Base-by-base conservation (phyloP, 2,797 vertebrate species). In the Gymnoscopelus microlampas region DNA sequence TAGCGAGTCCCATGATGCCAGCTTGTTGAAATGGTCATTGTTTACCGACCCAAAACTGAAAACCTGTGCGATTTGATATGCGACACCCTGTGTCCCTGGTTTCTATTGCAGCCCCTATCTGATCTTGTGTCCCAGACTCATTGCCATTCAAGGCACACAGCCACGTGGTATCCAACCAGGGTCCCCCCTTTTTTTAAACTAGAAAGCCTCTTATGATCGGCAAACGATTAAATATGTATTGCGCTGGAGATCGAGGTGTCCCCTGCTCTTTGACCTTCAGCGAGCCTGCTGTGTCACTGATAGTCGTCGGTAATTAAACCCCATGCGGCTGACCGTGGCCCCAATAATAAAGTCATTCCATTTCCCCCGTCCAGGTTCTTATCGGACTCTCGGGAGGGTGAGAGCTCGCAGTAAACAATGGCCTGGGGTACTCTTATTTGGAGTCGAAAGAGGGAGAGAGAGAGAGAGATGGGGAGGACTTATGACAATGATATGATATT, bases 261-360 rank as follows among this genome's bases (percentile, higher is more conserved):
- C 63, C 61, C 68, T 81, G 78, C 70, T 76, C 80, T 77, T 75
- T 90, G 88, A 92, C 91, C 89, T 91, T 91, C 83, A 80, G 71
- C 68, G 86, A 71, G 75, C 70, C 72, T 70, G 74, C 63, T 53
- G 73, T 80, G 83, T 81, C 73, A 67, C 82, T 63, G 77, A 83
- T 74, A 76, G 70, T 60, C 71, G 74, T 76, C 73, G 79, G 86
- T 93, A 92, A 94, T 94, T 94, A 94, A 91, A 91, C 85, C 90
- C 87, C 87, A 64, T 8, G 83, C 44, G 82, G 83, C 85, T 77
- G 83, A 80, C 74, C 72, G 83, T 87, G 82, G 85, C 82, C 78
- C 79, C 39, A 10, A 44, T 44, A 80, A 85, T 90, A 91, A 93
- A 93, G 86, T 83, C 83, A 74, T 79, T 70, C 78, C 67, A 74